Conservation (phyloP, 1,140 invertebrate genomes). For the Drosophila setifemur region DNA sequence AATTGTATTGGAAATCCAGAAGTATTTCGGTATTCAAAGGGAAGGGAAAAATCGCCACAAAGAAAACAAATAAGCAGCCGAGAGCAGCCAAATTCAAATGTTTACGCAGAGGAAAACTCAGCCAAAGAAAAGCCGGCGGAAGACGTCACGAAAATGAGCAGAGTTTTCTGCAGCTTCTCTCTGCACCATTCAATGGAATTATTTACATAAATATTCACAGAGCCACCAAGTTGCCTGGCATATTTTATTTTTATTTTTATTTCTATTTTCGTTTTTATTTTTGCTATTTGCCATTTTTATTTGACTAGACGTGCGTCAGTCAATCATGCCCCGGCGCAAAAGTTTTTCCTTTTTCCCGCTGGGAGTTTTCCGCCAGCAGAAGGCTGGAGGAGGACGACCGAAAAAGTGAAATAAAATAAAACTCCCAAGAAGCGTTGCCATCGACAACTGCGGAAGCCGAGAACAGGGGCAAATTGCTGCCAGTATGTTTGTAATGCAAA, state of each 20-base stretch:
- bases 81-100: slow-evolving; percentile 28
- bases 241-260: slow-evolving; percentile 43
- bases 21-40: slow-evolving; percentile 4
- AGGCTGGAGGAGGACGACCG: not conserved
- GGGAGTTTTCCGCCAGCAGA: slow-evolving; percentile 27
- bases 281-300: slow-evolving; percentile 48
- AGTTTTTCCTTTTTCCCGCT: slow-evolving; percentile 50
- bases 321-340: slow-evolving; percentile 48
- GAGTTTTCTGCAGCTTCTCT: slow-evolving; percentile 19
- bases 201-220: slow-evolving; percentile 63
- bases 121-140: slow-evolving; percentile 32
- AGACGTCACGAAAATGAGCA: slow-evolving; percentile 68
- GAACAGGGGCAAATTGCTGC: slow-evolving; percentile 64
- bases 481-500: slow-evolving; percentile 80
- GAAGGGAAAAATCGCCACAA: slow-evolving; percentile 15
- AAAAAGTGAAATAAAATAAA: slow-evolving; percentile 12
- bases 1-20: not conserved
- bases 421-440: slow-evolving; percentile 55
- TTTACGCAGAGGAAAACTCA: slow-evolving; percentile 28
- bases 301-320: slow-evolving; percentile 71
- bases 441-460: slow-evolving; percentile 64
- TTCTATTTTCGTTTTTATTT: slow-evolving; percentile 28
- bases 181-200: slow-evolving; percentile 59
- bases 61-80: slow-evolving; percentile 48
- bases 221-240: slow-evolving; percentile 21